Percentiles rank a stretch among this genome's conserved stretches.
phyloP scores from a whole-genome alignment of 2,888 invertebrate species.

The Cerastis rubricosa region DNA sequence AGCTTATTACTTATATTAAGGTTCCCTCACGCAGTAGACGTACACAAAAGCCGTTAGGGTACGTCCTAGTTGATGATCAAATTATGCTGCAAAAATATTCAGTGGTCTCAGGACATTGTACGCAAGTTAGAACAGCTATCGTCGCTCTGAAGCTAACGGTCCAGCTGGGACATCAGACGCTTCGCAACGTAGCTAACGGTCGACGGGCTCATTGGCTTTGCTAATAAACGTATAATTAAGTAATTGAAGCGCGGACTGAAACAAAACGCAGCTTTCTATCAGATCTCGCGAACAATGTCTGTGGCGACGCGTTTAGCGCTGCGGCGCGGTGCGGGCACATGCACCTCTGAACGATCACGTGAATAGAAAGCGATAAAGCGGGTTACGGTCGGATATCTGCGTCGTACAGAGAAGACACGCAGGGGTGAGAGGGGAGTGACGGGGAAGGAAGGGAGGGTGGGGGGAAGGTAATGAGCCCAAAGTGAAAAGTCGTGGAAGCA shows the following conservation, averaged over 20 bases:
- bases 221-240: constrained; percentile 34
- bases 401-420: background rate
- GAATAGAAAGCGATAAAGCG: constrained; percentile 30
- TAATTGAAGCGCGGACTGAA: constrained; percentile 10
- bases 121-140: background rate
- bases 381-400: constrained; percentile 22
- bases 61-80: background rate
- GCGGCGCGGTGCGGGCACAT: background rate
- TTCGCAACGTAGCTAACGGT: background rate
- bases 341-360: background rate
- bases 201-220: constrained; percentile 5
- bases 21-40: background rate
- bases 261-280: background rate
- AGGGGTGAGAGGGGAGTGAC: too few species aligned
- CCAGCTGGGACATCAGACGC: constrained; percentile 2
- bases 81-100: constrained; percentile 16
- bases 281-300: background rate
- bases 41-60: background rate
- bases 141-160: background rate
- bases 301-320: background rate
- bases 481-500: constrained; percentile 19
- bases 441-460: too few species aligned
- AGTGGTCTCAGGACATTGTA: background rate
- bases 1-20: constrained; percentile 8
- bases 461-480: constrained; percentile 8